Base-by-base conservation (phyloP, 2,113 vertebrate genomes). In the Asarcornis scutulata region DNA sequence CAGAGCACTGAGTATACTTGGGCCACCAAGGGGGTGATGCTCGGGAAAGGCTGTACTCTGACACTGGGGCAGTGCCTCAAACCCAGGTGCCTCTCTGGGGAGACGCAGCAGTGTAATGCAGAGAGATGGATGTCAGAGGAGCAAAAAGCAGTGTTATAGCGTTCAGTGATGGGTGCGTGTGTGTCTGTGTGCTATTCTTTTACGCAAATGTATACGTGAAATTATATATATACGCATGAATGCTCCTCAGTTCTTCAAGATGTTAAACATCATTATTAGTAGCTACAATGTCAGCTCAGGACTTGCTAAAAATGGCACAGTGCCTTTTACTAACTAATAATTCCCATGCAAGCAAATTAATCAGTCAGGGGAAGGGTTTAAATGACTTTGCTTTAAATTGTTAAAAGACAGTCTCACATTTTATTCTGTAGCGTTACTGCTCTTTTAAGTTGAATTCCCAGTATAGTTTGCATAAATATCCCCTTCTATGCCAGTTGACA, bases 1-100 rank as follows among this genome's bases (percentile, higher is more conserved):
- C 18, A 34, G 34, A 53, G 25, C 42, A 53, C 7, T 4, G 2
- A 1, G 21, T 25, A 6, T 25, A 6, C 9, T 17, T 0, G 1
- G 32, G 36, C 21, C 25, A 42, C n/a, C 17, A 32, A 31, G 11
- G 3, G 9, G 7, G 13, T 9, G 48, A 62, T 38, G 22, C 36
- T 13, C 46, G 13, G 67, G 29, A 46, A 64, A 38, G 26, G n/a
- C 64, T 71, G 25, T 2, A 0, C 15, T 18, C 23, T 8, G 16
- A 14, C 13, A 25, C 31, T 13, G 32, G 34, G 62, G 23, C 22
- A 38, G 20, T n/a, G 8, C 62, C 17, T 40, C 16, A 38, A 40
- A 29, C 36, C 17, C 38, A 64, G 40, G 18, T 22, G 34, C 48
- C 23, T 63, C 62, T 34, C 18, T 18, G 18, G 34, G 18, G 11